Percentiles rank a stretch among this genome's conserved stretches.
These are phyloP conservation scores for Atta texana DNA, from an alignment of 1,140 invertebrate species.

Conservation along the genomic window DNA sequence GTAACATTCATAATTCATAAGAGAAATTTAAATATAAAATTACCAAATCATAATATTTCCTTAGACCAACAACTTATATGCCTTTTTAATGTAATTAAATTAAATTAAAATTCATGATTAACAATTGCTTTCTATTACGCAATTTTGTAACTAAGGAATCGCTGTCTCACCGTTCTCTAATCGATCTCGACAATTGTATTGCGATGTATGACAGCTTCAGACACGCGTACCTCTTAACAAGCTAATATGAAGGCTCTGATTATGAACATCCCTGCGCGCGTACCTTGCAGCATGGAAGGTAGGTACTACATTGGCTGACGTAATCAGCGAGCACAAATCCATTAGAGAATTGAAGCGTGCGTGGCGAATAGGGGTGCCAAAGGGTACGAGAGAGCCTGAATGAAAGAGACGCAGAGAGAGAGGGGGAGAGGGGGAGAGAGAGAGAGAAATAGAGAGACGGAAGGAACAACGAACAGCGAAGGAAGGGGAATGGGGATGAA, in stretches of 20 bases:
- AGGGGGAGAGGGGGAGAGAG: too few relatives aligned
- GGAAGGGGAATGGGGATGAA: conserved; percentile 59
- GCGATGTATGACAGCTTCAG: conserved; percentile 65
- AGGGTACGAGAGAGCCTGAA: conserved; percentile 22
- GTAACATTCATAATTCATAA: too few relatives aligned
- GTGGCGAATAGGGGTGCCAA: conserved; percentile 27
- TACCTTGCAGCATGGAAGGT: conserved; percentile 47
- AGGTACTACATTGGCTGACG: conserved; percentile 51
- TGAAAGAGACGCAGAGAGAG: conserved; percentile 31
- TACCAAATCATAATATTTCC: neutral
- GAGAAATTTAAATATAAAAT: neutral
- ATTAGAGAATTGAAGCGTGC: conserved; percentile 75
- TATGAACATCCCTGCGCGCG: conserved; percentile 64
- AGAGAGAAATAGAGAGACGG: neutral
- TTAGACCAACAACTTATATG: neutral
- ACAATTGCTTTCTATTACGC: conserved; percentile 4
- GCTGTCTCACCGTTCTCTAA: conserved; percentile 8
- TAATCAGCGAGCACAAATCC: conserved; percentile 77
- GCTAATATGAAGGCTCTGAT: conserved; percentile 72
- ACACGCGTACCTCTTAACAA: conserved; percentile 67
- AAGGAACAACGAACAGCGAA: conserved; percentile 31
- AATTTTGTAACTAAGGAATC: conserved; percentile 32
- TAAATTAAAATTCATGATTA: conserved; percentile 18
- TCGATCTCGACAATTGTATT: neutral
- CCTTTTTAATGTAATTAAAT: neutral